phyloP scores from a whole-genome alignment of 1,140 invertebrate genomes.

The Apis mellifera region Amel_HAv3.1 CM009936.2:8800501-8801000 shows the following conservation, averaged over 20 bases:
- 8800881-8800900: constrained; percentile 79
- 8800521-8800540: constrained; percentile 82
- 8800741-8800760: constrained; percentile 26
- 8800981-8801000: constrained; percentile 52
- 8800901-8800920: constrained; percentile 48
- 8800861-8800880: constrained; percentile 80
- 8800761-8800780: constrained; percentile 44
- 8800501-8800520: constrained; percentile 73
- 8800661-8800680: constrained; percentile 43
- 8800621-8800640: constrained; percentile 58
- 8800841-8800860: constrained; percentile 70
- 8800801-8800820: constrained; percentile 55
- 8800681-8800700: constrained; percentile 49
- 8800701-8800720: constrained; percentile 51
- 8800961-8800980: background rate
- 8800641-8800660: constrained; percentile 62
- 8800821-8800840: constrained; percentile 73
- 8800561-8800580: constrained; percentile 80
- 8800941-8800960: constrained; percentile 52
- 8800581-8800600: constrained; percentile 70
- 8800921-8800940: constrained; percentile 64
- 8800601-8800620: constrained; percentile 50
- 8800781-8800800: constrained; percentile 32
- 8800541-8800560: constrained; percentile 81
- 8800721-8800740: constrained; percentile 50